A percentile compares a stretch with the other conserved stretches of the same genome.
These are phyloP conservation scores for Peromyscus melanophrys DNA, from an alignment of 2,797 vertebrate species.

Conservation along the genomic window DNA sequence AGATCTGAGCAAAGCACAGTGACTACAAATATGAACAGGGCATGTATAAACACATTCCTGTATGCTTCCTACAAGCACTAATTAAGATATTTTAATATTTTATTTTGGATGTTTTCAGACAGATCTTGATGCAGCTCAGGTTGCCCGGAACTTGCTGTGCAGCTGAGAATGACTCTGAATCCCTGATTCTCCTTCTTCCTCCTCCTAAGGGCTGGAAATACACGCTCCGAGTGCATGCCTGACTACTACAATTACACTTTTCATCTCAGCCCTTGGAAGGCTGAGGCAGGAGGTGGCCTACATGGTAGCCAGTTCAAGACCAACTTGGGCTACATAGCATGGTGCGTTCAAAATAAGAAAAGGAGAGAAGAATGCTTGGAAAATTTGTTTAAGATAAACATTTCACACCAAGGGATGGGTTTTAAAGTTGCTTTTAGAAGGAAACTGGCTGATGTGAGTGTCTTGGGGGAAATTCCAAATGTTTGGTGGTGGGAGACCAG, in stretches of 20 bases:
- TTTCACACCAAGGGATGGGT: neutral
- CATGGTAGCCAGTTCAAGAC: neutral
- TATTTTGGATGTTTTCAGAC: neutral
- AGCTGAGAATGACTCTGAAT: neutral
- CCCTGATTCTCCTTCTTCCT: neutral
- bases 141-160: neutral
- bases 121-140: neutral
- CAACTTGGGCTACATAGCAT: neutral
- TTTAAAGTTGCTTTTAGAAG: conserved; percentile 44
- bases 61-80: neutral
- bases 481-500: neutral
- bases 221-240: too few species aligned
- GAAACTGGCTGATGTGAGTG: neutral
- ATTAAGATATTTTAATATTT: neutral
- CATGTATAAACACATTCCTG: neutral
- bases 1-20: neutral
- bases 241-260: neutral
- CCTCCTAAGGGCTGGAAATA: neutral
- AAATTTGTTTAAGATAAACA: neutral
- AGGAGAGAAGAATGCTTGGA: neutral
- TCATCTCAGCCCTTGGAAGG: too few species aligned
- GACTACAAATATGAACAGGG: neutral
- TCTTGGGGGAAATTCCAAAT: neutral
- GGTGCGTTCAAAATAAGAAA: neutral
- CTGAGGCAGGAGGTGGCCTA: neutral